Conservation (phyloP, 2,888 invertebrate genomes). For the Lamellibrachia columna region DNA sequence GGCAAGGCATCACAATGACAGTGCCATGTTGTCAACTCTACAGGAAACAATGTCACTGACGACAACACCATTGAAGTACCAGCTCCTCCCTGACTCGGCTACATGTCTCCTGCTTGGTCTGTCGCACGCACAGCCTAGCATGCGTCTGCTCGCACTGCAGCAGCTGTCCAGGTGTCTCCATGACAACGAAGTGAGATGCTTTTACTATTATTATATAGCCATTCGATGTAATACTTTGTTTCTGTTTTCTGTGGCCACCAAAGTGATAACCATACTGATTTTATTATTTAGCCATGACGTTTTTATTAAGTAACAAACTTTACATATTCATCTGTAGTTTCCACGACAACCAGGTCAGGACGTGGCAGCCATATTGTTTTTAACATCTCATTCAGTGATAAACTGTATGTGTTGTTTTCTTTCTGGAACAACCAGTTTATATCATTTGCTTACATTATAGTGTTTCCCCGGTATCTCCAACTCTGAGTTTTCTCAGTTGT, state of each 20-base stretch:
- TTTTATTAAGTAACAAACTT: not conserved
- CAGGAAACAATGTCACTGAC: conserved; percentile 53
- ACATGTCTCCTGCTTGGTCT: conserved; percentile 74
- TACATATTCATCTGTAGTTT: not conserved
- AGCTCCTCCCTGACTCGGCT: conserved; percentile 48
- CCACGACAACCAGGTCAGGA: not conserved
- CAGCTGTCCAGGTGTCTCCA: not conserved
- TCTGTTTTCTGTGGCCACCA: not conserved
- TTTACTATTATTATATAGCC: not conserved
- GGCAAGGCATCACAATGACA: conserved; percentile 36
- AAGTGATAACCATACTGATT: not conserved
- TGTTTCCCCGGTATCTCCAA: too few relatives aligned
- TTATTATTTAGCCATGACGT: not conserved
- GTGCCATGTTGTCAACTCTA: conserved; percentile 38
- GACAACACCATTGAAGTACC: conserved; percentile 52
- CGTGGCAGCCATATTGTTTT: not conserved
- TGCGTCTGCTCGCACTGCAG: conserved; percentile 18
- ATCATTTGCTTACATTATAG: too few relatives aligned
- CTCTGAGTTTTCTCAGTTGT: not conserved
- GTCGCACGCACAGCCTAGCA: conserved; percentile 70
- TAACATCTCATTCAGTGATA: not conserved
- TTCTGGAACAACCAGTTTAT: not conserved
- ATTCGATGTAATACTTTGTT: not conserved
- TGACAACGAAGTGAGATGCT: not conserved
- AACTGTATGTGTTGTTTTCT: not conserved